phyloP scores from a whole-genome alignment of 2,888 invertebrate genomes.

The Conus canariensis region DNA sequence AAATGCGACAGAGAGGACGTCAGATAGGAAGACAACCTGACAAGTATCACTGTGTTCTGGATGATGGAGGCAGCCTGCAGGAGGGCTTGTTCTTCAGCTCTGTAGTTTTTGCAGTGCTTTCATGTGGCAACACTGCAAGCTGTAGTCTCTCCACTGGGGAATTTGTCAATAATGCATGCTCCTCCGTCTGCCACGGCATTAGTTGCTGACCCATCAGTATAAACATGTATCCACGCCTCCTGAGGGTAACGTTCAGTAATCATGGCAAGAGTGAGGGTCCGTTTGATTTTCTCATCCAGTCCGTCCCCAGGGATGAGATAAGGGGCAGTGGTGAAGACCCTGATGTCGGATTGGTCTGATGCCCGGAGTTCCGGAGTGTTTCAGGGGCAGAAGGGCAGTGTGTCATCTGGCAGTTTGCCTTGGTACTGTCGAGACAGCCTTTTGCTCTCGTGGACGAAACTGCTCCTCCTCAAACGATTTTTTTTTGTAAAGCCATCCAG shows the following conservation, averaged over 20 bases:
- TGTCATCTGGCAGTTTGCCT: neutral
- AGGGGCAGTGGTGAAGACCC: neutral
- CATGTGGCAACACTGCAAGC: neutral
- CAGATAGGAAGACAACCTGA: slow-evolving; percentile 13
- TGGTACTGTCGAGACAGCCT: neutral
- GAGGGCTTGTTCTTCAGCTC: slow-evolving; percentile 20
- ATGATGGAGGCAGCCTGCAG: neutral
- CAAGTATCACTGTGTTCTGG: neutral
- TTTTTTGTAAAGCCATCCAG: slow-evolving; percentile 21
- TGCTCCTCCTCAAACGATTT: slow-evolving; percentile 15
- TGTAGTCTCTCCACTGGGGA: neutral
- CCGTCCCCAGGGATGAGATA: slow-evolving; percentile 11
- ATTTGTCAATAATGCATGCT: neutral
- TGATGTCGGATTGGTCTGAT: neutral
- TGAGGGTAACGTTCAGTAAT: slow-evolving; percentile 3
- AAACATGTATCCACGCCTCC: slow-evolving; percentile 1
- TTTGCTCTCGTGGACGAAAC: slow-evolving; percentile 25
- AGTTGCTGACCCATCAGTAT: slow-evolving; percentile 22
- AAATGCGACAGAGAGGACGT: slow-evolving; percentile 9
- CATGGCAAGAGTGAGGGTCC: slow-evolving; percentile 16
- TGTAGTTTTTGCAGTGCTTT: slow-evolving; percentile 34
- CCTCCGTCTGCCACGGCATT: neutral
- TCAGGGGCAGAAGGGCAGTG: neutral
- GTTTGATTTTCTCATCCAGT: neutral
- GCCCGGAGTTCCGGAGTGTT: neutral